Evolutionary conservation across 2,113 vertebrate genomes (phyloP).

Genomic region (Petrocephalus microphthalmus): DNA sequence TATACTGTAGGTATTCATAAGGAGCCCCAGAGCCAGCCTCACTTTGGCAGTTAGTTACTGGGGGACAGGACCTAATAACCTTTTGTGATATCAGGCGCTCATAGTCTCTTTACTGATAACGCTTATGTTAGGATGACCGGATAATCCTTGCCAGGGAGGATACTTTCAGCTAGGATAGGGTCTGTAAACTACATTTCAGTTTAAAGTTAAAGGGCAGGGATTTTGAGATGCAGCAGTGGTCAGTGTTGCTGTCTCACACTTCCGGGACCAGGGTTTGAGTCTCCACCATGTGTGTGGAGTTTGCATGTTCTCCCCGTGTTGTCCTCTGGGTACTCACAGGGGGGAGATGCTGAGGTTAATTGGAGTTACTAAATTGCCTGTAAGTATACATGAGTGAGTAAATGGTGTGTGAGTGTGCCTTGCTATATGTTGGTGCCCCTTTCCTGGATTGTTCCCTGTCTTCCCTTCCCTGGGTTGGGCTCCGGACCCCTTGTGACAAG

Average conservation of each 20-base stretch:
- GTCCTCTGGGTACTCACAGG: too few relatives aligned
- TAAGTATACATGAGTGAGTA: too few relatives aligned
- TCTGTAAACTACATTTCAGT: neutral
- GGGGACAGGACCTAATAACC: neutral
- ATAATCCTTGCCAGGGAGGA: neutral
- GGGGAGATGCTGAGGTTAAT: too few relatives aligned
- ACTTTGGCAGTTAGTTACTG: neutral
- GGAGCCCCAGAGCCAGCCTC: neutral
- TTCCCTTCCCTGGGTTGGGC: neutral
- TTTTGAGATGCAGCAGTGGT: neutral
- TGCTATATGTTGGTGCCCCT: neutral
- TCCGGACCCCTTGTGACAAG: neutral
- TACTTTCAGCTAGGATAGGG: neutral
- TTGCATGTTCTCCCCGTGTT: too few relatives aligned
- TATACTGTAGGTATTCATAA: neutral
- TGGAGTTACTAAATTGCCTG: too few relatives aligned
- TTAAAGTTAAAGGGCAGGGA: neutral
- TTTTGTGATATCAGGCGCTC: neutral
- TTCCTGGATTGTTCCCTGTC: neutral
- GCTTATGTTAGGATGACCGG: neutral
- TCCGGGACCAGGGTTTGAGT: neutral
- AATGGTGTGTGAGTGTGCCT: neutral
- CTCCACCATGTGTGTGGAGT: too few relatives aligned
- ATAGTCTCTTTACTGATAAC: neutral
- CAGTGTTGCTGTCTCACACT: neutral